These are phyloP conservation scores for Nemopilema nomurai DNA, from an alignment of 30 jellyfish, hydroid and myxozoan genomes.

Conservation along the genomic window DNA sequence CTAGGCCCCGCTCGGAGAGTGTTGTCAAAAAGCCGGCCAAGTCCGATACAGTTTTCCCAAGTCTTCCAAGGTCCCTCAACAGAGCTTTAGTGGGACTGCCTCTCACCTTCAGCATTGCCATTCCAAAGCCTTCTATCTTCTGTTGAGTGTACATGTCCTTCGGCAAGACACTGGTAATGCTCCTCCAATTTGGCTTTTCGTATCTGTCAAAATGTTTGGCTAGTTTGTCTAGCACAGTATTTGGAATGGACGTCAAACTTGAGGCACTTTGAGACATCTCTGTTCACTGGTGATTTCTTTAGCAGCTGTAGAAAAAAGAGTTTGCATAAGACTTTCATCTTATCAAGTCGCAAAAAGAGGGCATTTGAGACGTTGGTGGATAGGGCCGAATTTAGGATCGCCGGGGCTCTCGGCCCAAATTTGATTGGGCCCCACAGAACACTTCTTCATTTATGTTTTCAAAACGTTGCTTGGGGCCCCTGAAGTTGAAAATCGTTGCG, in stretches of 20 bases:
- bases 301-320: not conserved
- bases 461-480: no score
- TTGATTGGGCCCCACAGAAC: no score
- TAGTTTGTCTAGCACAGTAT: slow-evolving; percentile 33
- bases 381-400: no score
- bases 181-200: slow-evolving; percentile 86
- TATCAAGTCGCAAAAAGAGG: no score
- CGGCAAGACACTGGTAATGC: slow-evolving; percentile 44
- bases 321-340: no score
- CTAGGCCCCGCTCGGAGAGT: slow-evolving; percentile 21
- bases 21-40: slow-evolving; percentile 47
- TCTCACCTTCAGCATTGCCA: slow-evolving; percentile 65
- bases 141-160: slow-evolving; percentile 48
- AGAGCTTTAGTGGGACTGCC: slow-evolving; percentile 88
- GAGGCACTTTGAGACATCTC: not conserved
- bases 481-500: no score
- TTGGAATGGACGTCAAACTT: slow-evolving; percentile 15
- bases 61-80: slow-evolving; percentile 65
- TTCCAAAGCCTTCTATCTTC: slow-evolving; percentile 57
- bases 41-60: slow-evolving; percentile 47
- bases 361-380: no score
- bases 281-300: not conserved
- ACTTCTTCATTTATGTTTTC: no score
- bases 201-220: slow-evolving; percentile 62
- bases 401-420: no score